Base-by-base conservation (phyloP, 2,113 vertebrate genomes). In the Silurus asotus region DNA sequence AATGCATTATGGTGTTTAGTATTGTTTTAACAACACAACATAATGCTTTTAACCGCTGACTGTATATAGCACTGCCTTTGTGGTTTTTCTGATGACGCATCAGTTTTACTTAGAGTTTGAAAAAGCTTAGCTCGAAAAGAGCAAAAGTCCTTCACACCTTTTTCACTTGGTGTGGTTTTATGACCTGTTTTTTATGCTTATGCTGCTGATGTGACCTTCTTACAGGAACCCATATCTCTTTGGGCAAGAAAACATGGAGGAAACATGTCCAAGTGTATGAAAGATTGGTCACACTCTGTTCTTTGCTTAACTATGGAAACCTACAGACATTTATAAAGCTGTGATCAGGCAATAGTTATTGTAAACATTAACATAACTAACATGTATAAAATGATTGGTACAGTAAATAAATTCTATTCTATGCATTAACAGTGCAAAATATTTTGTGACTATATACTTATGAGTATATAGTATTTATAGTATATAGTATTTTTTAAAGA, bases 161-260 rank as follows among this genome's bases (percentile, higher is more conserved):
- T 6, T 48, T 23, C 0, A 2, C 19, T 23, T 5, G 65, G 11
- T 51, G 51, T 70, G 15, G 58, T 20, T 80, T 59, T 81, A 48
- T 64, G 62, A 82, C 81, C 61, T 82, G 48, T 8, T 83, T 76
- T 70, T n/a, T 72, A 20, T 83, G 64, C 23, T 28, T 28, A 69
- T 20, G 13, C 14, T 70, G 58, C 45, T 56, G 5, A 20, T 37
- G 53, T 83, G 11, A 67, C 64, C 61, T n/a, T 37, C 58, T 83
- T 72, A 83, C 51, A 83, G 53, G 53, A 83, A 55, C 25, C 25
- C 64, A 37, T 67, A 4, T 5, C n/a, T 19, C 23, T 67, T 8
- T 69, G 62, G 62, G 51, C 49, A 25, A 69, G 81, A 69, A 82
- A 67, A 10, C 14, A 9, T 55, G 23, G 1, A 70, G 65, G 81